Evolutionary conservation across 2,797 vertebrate genomes (phyloP).

Genomic region (Bradypus variegatus): DNA sequence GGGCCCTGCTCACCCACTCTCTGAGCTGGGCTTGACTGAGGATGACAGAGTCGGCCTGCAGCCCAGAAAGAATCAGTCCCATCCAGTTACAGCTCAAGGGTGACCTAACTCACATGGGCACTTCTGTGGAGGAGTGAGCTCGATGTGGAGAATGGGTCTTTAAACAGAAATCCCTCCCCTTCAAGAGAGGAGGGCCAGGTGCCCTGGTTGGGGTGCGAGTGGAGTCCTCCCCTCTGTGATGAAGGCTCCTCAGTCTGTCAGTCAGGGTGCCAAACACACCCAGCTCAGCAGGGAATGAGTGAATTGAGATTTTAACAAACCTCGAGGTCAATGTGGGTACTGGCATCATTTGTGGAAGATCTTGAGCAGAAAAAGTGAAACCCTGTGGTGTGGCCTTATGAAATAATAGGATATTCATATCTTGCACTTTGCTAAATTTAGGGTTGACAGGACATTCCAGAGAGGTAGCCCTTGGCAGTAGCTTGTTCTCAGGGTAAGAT

Average conservation of each 20-base stretch:
- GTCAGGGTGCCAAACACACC: background rate
- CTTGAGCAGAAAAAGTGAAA: background rate
- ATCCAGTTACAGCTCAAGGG: rapidly evolving
- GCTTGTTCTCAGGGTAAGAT: conserved; percentile 61
- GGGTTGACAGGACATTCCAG: conserved; percentile 56
- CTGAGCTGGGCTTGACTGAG: background rate
- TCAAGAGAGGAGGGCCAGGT: background rate
- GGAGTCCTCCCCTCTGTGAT: rapidly evolving
- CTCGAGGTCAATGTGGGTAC: background rate
- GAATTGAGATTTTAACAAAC: background rate
- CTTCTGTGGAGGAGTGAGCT: no score
- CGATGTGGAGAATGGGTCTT: background rate
- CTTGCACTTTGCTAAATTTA: conserved; percentile 57
- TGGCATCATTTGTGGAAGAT: background rate
- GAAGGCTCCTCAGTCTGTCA: background rate
- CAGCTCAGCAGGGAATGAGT: background rate
- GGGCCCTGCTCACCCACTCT: rapidly evolving
- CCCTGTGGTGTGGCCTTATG: background rate
- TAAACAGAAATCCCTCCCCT: background rate
- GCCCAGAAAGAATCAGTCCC: rapidly evolving
- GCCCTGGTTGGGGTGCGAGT: rapidly evolving
- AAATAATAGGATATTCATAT: conserved; percentile 34
- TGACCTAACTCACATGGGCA: rapidly evolving
- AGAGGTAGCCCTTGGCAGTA: conserved; percentile 63
- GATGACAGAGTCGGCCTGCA: background rate